Base-by-base conservation (phyloP, 2,797 vertebrate species). In the Orientallactaga sibirica region DNA sequence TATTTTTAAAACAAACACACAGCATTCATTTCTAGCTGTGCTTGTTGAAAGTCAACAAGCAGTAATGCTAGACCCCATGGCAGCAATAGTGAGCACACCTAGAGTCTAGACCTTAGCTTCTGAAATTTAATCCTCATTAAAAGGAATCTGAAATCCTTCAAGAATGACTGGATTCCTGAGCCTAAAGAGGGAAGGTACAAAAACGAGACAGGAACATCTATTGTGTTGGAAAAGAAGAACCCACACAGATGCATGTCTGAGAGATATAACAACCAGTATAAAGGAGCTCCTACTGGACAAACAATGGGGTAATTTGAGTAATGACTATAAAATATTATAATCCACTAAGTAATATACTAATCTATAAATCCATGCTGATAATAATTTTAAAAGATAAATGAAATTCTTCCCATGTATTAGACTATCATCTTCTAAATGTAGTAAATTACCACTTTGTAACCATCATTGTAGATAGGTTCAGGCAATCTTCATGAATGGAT, bases 151-250 rank as follows among this genome's bases (percentile, higher is more conserved):
- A 2, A 14, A 76, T 79, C 68, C 67, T 85, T 79, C 37, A 91
- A 66, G 33, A 86, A 85, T 58, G n/a, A 22, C 27, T 4, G 10
- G 16, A 85, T 88, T 80, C 3, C 58, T 95, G 55, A 94, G 66
- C 5, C 90, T 24, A 93, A 43, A 37, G 7, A 81, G 48, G 16
- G 22, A 83, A 92, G 66, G 14, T 52, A 75, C 2, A 66, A 94
- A 37, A 87, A 43, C 24, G n/a, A 90, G 25, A 7, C 25, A 86
- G 41, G 48, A 41, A 58, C 6, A 79, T 66, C 29, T 61, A 29
- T 70, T 64, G 48, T 24, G 2, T 58, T 73, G 75, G 43, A 94
- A 92, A 90, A 25, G 27, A 95, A 92, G 27, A 95, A 94, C 33
- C 62, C 52, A 73, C 33, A 37, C 14, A 86, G 29, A 48, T 43